Base-by-base conservation (phyloP, 2,888 invertebrate species). In the Melanchra persicariae region DNA sequence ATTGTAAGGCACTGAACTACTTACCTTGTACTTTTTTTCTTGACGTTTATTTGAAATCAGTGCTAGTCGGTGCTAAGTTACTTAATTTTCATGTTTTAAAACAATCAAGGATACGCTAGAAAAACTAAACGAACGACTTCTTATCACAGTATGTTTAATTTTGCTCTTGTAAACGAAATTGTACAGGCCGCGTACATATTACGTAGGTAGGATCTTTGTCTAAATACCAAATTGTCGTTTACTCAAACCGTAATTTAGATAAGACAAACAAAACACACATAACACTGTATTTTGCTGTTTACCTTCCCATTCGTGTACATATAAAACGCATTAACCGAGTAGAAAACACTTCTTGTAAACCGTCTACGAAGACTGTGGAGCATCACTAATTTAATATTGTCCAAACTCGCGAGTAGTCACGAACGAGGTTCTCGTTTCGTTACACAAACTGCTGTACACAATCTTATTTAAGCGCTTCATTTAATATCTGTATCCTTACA, bases 311-410 rank as follows among this genome's bases (percentile, higher is more conserved):
- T 58, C 43, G 3, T 82, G 72, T 78, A 66, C 69, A 74, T 80
- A 80, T 71, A 71, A 80, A 75, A 81, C 67, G 59, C 66, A 81
- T 81, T 70, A 83, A 70, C 62, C 12, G 19, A 49, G 57, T 68
- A 80, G 58, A 70, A 70, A 80, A 80, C 78, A 79, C 70, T 74
- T 61, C 70, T 73, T 74, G 70, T 74, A 76, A 74, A 73, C 78
- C 77, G 77, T 81, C 68, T 60, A 81, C 82, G 81, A 77, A 80
- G 75, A 77, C 66, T 75, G 64, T 82, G 80, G 82, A 81, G 83
- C 83, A 86, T 86, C 84, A 83, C 87, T 89, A 91, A 91, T 90
- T 91, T 89, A 90, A 91, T 91, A 89, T 78, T 89, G 77, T 83
- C 86, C 76, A 87, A 88, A 89, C 87, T 86, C 63, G 43, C 83